phyloP scores from a whole-genome alignment of 2,888 invertebrate species.

The Octonoba sinensis region DNA sequence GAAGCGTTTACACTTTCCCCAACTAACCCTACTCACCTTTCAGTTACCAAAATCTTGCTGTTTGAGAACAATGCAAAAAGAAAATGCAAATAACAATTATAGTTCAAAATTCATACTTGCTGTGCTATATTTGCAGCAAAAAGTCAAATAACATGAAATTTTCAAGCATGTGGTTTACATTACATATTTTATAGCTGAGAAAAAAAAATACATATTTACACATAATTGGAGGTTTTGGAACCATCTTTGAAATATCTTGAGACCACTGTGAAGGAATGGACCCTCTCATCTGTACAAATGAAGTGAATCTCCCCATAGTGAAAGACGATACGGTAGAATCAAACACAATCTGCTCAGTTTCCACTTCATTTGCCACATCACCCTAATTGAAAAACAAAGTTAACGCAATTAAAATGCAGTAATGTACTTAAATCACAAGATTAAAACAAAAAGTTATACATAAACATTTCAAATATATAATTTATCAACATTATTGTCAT shows the following conservation, averaged over 20 bases:
- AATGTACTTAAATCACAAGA: not conserved
- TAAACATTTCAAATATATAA: too few relatives aligned
- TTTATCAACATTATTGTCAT: too few relatives aligned
- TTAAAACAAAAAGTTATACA: too few relatives aligned
- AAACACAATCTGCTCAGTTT: slow-evolving; percentile 95
- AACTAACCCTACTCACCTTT: too few relatives aligned
- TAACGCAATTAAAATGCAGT: not conserved
- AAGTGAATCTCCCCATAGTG: slow-evolving; percentile 81
- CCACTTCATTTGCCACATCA: slow-evolving; percentile 98
- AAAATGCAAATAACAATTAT: too few relatives aligned
- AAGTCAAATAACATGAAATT: too few relatives aligned
- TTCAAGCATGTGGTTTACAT: too few relatives aligned
- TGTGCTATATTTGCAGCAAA: not conserved
- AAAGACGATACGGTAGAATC: slow-evolving; percentile 85
- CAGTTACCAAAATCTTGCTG: too few relatives aligned
- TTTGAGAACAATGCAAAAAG: too few relatives aligned
- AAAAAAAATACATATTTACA: slow-evolving; percentile 67
- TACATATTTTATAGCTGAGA: not conserved
- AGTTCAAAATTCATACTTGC: too few relatives aligned
- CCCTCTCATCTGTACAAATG: slow-evolving; percentile 97
- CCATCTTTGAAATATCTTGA: slow-evolving; percentile 97
- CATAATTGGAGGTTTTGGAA: slow-evolving; percentile 95
- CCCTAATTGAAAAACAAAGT: slow-evolving; percentile 75
- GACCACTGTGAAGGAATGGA: slow-evolving; percentile 98
- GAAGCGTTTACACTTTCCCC: too few relatives aligned